Evolutionary conservation across 2,888 invertebrate genomes (phyloP).

Genomic region (Diaprepes abbreviatus): DNA sequence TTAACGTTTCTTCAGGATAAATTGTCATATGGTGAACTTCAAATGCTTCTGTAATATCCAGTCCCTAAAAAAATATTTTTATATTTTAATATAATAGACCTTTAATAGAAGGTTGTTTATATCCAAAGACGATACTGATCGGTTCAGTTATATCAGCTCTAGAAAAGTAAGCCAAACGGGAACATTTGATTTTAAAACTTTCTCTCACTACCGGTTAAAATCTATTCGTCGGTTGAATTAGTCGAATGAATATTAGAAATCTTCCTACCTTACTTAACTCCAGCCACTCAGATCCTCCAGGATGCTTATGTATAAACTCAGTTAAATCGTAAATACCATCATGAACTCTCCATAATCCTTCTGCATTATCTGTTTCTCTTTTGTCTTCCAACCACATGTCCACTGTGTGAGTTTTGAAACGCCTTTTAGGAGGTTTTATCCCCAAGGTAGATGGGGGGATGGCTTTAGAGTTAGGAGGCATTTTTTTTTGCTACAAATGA

Average conservation of each 20-base stretch:
- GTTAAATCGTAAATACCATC: constrained; percentile 88
- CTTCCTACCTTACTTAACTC: constrained; percentile 74
- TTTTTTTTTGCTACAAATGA: constrained; percentile 15
- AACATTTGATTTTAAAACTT: no score
- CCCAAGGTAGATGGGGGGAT: constrained; percentile 55
- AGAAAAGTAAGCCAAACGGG: no score
- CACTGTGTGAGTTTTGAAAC: constrained; percentile 50
- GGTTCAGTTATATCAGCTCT: no score
- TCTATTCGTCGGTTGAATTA: no score
- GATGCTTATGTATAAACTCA: constrained; percentile 84
- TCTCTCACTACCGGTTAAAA: no score
- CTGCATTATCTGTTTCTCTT: constrained; percentile 78
- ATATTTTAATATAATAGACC: no score
- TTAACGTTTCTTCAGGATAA: constrained; percentile 70
- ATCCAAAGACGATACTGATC: no score
- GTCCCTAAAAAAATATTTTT: constrained; percentile 71
- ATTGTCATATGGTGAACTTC: constrained; percentile 79
- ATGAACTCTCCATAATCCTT: constrained; percentile 84
- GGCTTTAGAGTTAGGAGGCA: constrained; percentile 47
- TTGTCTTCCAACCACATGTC: constrained; percentile 76
- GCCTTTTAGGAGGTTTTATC: constrained; percentile 53
- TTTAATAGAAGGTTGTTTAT: no score
- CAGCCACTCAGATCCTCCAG: constrained; percentile 87
- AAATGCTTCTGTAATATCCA: constrained; percentile 86
- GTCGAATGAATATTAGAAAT: no score